These are phyloP conservation scores for Orthonevra nobilis DNA, from an alignment of 2,888 invertebrate species.

Conservation along the genomic window DNA sequence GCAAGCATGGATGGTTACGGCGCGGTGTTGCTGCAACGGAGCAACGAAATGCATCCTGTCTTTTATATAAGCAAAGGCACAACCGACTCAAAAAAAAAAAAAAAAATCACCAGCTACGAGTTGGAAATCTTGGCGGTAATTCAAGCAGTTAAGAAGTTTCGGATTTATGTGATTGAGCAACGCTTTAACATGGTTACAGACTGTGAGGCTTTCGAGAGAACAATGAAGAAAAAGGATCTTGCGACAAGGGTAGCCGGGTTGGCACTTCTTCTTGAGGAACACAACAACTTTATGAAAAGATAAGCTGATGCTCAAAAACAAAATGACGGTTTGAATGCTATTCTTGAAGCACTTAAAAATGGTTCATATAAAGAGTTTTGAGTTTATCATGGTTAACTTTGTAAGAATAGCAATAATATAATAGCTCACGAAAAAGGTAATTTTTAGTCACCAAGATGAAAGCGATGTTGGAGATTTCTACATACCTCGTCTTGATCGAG, in stretches of 20 bases:
- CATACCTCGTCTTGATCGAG: too few species aligned
- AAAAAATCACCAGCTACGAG: constrained; percentile 74
- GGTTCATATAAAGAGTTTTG: too few species aligned
- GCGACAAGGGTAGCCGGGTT: constrained; percentile 39
- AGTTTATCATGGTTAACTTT: too few species aligned
- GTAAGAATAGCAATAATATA: too few species aligned
- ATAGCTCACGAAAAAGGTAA: too few species aligned
- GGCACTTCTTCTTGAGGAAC: too few species aligned
- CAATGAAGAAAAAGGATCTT: constrained; percentile 50
- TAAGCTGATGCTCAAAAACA: too few species aligned
- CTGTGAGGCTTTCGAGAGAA: constrained; percentile 53
- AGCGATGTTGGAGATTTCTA: too few species aligned
- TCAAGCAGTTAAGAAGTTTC: constrained; percentile 73
- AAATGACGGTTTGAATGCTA: too few species aligned
- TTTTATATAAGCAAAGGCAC: constrained; percentile 73
- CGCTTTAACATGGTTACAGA: constrained; percentile 61
- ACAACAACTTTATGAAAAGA: too few species aligned
- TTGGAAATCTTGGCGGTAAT: constrained; percentile 75
- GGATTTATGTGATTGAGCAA: constrained; percentile 69
- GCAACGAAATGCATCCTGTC: constrained; percentile 72
- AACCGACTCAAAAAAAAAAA: constrained; percentile 72
- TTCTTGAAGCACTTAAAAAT: too few species aligned
- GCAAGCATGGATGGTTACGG: constrained; percentile 70
- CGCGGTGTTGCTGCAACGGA: constrained; percentile 72
- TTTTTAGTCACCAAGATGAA: too few species aligned